These are phyloP conservation scores for Labeo catla DNA, from an alignment of 2,113 vertebrate species.

Conservation along the genomic window DNA sequence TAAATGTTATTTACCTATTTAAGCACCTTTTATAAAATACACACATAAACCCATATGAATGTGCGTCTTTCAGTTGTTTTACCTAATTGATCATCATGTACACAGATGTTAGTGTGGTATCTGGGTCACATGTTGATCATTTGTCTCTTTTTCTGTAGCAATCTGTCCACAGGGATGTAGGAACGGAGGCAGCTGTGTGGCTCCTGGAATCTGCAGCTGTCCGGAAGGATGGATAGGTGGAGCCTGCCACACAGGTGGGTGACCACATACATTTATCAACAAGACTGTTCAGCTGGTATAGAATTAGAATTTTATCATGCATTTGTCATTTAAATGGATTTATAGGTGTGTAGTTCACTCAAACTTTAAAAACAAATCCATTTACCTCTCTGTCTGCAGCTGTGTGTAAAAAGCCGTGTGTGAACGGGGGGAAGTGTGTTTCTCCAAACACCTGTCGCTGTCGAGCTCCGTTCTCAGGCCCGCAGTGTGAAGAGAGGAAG, in stretches of 20 bases:
- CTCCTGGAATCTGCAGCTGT: slow-evolving; percentile 89
- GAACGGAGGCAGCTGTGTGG: slow-evolving; percentile 82
- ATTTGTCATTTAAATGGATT: background rate
- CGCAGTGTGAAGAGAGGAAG: slow-evolving; percentile 78
- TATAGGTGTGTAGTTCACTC: background rate
- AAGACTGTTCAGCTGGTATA: background rate
- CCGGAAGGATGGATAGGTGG: slow-evolving; percentile 83
- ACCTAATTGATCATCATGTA: background rate
- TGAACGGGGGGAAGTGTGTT: slow-evolving; percentile 85
- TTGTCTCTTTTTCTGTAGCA: slow-evolving; percentile 70
- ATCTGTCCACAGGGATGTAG: slow-evolving; percentile 85
- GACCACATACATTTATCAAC: background rate
- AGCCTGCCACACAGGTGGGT: slow-evolving; percentile 82
- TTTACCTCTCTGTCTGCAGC: slow-evolving; percentile 64
- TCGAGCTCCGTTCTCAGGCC: slow-evolving; percentile 74
- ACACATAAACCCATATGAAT: background rate
- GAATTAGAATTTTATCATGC: background rate
- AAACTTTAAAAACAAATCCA: background rate
- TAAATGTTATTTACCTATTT: too few relatives aligned
- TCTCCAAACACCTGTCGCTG: slow-evolving; percentile 82
- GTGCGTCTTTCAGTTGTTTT: background rate
- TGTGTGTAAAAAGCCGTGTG: slow-evolving; percentile 78
- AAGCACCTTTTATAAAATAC: too few relatives aligned
- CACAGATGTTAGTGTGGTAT: background rate
- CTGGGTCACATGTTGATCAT: slow-evolving; percentile 31